Evolutionary conservation across 1,140 invertebrate genomes (phyloP).

Genomic region (Condylostylus longicornis): DNA sequence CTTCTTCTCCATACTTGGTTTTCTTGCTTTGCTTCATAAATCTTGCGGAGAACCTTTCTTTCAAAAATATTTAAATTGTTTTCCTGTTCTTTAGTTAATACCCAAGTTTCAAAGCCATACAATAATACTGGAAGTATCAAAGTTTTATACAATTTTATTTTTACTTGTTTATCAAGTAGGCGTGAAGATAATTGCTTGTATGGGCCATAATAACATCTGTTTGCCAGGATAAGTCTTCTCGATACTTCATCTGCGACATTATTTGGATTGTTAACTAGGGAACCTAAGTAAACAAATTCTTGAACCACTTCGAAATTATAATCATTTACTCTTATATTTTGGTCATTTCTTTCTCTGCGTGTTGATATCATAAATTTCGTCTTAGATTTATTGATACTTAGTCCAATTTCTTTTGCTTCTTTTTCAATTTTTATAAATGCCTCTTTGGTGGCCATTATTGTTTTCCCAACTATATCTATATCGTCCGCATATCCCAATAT

Average conservation of each 20-base stretch:
- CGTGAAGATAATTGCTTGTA: neutral
- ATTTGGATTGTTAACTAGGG: conserved; percentile 1
- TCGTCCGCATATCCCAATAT: conserved; percentile 8
- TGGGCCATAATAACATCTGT: neutral
- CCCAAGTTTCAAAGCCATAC: conserved; percentile 5
- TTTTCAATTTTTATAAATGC: neutral
- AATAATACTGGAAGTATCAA: conserved; percentile 3
- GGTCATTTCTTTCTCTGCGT: neutral
- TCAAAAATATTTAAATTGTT: conserved; percentile 3
- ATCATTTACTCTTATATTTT: neutral
- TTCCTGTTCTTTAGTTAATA: neutral
- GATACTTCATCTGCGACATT: neutral
- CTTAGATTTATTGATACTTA: neutral
- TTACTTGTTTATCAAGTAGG: neutral
- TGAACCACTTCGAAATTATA: conserved; percentile 1
- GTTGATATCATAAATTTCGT: conserved; percentile 1
- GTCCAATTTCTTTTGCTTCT: conserved; percentile 1
- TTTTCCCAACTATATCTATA: conserved; percentile 4
- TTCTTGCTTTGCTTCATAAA: neutral
- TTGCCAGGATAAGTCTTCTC: neutral
- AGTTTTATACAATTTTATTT: conserved; percentile 3
- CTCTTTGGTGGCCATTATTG: neutral
- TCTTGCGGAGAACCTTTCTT: conserved; percentile 2
- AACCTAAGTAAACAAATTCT: conserved; percentile 4
- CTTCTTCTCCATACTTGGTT: neutral